These are phyloP conservation scores for Irena cyanogastra DNA, from an alignment of 2,113 vertebrate genomes.

Conservation along the genomic window DNA sequence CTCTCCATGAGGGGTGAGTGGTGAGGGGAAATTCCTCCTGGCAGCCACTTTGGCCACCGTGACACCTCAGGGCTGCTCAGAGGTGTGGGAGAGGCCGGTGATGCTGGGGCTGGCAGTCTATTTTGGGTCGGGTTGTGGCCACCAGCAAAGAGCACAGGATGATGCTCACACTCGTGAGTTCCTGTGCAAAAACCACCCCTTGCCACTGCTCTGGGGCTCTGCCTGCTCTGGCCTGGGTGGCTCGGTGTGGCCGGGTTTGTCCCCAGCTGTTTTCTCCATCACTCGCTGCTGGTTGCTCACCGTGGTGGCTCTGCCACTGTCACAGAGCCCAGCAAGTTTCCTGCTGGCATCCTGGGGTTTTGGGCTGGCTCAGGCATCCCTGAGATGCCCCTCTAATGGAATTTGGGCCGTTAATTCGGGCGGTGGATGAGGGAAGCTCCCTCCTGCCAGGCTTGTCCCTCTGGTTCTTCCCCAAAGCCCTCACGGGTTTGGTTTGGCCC, in stretches of 20 bases:
- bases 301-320: rapidly evolving
- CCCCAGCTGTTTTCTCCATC: background rate
- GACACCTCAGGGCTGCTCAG: background rate
- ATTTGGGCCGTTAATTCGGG: background rate
- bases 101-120: background rate
- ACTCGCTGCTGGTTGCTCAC: background rate
- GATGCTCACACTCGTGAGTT: background rate
- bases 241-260: rapidly evolving
- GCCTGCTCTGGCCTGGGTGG: background rate
- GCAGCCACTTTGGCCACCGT: background rate
- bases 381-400: rapidly evolving
- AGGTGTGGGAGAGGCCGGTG: background rate
- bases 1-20: background rate
- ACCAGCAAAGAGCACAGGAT: background rate
- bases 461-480: background rate
- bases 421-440: background rate
- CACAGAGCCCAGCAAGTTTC: background rate
- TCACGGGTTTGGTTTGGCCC: rapidly evolving
- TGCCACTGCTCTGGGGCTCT: rapidly evolving
- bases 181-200: background rate
- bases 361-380: background rate
- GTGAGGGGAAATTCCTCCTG: background rate
- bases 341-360: rapidly evolving
- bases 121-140: background rate
- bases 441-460: background rate